Base-by-base conservation (phyloP, 53 echinoderm and acorn worm genomes). In the Patiria pectinifera region DNA sequence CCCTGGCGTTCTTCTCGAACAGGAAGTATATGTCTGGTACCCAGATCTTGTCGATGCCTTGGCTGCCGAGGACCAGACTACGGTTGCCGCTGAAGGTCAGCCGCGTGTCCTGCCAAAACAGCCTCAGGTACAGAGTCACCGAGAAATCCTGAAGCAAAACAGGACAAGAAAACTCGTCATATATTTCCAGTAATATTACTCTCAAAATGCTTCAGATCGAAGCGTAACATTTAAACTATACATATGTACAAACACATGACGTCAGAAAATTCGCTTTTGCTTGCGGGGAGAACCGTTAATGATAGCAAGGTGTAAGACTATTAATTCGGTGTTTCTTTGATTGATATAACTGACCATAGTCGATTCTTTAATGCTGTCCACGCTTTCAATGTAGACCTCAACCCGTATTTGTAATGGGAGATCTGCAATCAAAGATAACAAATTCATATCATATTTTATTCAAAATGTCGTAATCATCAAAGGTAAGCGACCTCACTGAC, bases 11-110 rank as follows among this genome's bases (percentile, higher is more conserved):
- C 46, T 96, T 96, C 78, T 96, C 96, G 80, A 87, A 94, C 58
- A 94, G 83, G 60, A 96, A 96, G 87, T 89, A 96, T 44, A 94
- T 48, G 87, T 96, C 96, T 11, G 96, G 96, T 45, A 91, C 21
- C 96, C 96, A 96, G 69, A 94, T 78, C 61, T 43, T 69, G 8
- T 91, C 80, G 14, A 93, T 87, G n/a, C 71, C 84, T 2, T 25
- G 9, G 19, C 91, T 88, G 43, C 48, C 74, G 18, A 91, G 82
- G 76, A 79, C 91, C 48, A 96, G 83, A 47, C 87, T 85, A 35
- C 75, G 69, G 46, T 91, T 79, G 18, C 91, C 87, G 15, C 91
- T 77, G 85, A 87, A 93, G 35, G 87, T 91, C 83, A 94, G 75
- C 19, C 94, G 93, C 4, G 79, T 82, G 61, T 96, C 96, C 11